Percentiles rank a stretch among this genome's conserved stretches.
Evolutionary conservation across 2,113 vertebrate genomes (phyloP).

Genomic region (Lichenostomus cassidix): DNA sequence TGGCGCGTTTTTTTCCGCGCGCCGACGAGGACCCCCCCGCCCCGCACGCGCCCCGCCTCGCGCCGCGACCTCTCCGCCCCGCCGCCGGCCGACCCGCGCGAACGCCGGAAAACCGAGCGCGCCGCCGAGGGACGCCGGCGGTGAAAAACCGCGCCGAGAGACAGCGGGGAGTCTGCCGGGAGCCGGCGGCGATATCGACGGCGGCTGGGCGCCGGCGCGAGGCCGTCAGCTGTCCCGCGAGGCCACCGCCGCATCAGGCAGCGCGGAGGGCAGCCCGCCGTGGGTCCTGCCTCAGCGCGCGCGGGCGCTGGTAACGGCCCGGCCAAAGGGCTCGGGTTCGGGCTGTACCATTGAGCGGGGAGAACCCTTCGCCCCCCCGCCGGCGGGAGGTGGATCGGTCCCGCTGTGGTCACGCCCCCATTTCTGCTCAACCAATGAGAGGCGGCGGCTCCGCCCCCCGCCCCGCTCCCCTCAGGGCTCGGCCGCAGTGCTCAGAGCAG

Average conservation of each 20-base stretch:
- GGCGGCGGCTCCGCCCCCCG: background rate
- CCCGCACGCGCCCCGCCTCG: too few species aligned
- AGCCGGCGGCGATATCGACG: accelerated
- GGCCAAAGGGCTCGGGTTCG: background rate
- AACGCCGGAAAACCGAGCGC: too few species aligned
- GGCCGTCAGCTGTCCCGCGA: accelerated
- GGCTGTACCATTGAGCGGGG: background rate
- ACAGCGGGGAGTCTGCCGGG: too few species aligned
- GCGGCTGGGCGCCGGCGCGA: too few species aligned
- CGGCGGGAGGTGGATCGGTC: background rate
- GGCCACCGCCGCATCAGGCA: background rate
- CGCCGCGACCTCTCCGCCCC: too few species aligned
- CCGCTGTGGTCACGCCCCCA: background rate
- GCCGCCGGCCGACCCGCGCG: too few species aligned
- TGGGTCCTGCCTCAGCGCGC: constrained; percentile 5
- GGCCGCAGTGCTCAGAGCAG: background rate
- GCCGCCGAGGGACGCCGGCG: too few species aligned
- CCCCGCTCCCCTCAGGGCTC: background rate
- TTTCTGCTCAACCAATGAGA: background rate
- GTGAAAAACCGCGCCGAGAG: too few species aligned
- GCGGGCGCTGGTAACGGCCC: constrained; percentile 43
- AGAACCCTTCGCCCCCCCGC: accelerated
- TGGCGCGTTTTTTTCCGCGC: too few species aligned
- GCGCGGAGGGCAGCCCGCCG: accelerated
- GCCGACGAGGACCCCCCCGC: too few species aligned